Evolutionary conservation across 35 echinoderm and acorn worm species (phyloP), one percentile per base, ranked within the genome.

Genomic region (Apostichopus californicus): DNA sequence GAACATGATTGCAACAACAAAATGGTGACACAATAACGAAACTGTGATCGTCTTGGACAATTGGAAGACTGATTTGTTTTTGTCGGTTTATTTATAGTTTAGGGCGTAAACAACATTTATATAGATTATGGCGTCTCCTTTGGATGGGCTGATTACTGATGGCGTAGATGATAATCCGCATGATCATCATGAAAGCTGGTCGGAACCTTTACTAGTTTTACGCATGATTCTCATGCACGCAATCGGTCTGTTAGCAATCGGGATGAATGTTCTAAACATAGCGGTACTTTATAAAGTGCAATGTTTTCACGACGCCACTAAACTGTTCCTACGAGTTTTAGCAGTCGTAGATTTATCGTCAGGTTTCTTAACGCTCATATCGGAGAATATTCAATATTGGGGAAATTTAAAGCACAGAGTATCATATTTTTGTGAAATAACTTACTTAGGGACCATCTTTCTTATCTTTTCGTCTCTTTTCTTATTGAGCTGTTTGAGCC

Each of bases 231-330:
- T 87, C 14, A 65, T 87, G 57, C 55, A 59, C 59, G n/a, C 64
- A 6, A 21, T 17, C 46, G 86, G 86, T 18, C 18, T 87, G 7
- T 59, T 87, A 6, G 86, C 64, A 8, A 59, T 87, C 9, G 64
- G 57, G 9, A n/a, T 63, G 57, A 87, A 87, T n/a, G 21, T 87
- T 10, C 57, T 87, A n/a, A 87, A 87, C 20, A 15, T 87, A 20
- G 18, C 25, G 55, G 64, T 87, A 2, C 10, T 87, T 13, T 20
- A 34, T 13, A 25, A 20, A n/a, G 86, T 87, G 21, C 54, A 11
- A n/a, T 87, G 86, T 57, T 87, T 65, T 17, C 54, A 87, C 14
- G 86, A 87, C 20, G 86, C 86, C 3, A 87, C 86, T 59, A 87
- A 87, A 52, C 56, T 64, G 10, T 87, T 87, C 64, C n/a, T 87